Evolutionary conservation across 2,888 invertebrate species (phyloP).

Genomic region (Drosophila mettleri): DNA sequence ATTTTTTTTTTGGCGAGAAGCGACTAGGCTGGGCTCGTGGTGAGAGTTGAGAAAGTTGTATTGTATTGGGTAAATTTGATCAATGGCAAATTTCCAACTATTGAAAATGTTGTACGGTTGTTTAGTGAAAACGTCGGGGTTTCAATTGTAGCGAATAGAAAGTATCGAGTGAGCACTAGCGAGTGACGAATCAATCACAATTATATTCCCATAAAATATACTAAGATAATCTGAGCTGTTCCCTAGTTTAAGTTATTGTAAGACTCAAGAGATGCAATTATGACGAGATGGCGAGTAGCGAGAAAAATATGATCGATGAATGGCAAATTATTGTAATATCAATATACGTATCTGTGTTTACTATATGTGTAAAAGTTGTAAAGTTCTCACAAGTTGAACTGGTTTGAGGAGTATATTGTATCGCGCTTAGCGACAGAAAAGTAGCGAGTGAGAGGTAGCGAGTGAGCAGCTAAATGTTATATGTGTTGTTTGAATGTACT

Average conservation of each 20-base stretch:
- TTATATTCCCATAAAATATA: neutral
- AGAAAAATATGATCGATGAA: neutral
- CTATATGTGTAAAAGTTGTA: conserved; percentile 5
- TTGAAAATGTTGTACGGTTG: neutral
- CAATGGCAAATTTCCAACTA: neutral
- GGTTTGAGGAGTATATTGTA: neutral
- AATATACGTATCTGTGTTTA: conserved; percentile 7
- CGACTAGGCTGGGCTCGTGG: too few species aligned
- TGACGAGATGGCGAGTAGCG: neutral
- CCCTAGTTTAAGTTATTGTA: conserved; percentile 2
- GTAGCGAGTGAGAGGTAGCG: neutral
- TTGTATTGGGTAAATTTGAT: neutral
- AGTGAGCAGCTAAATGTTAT: conserved; percentile 3
- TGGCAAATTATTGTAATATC: conserved; percentile 3
- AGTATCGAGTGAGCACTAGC: neutral
- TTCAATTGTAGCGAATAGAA: neutral
- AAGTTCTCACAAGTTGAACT: neutral
- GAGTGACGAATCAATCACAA: conserved; percentile 2
- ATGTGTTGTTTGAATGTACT: conserved; percentile 1
- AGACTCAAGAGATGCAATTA: neutral
- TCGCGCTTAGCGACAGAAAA: neutral
- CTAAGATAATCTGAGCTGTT: conserved; percentile 2
- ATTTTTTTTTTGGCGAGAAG: neutral
- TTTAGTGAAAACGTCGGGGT: neutral
- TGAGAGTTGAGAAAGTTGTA: too few species aligned